These are phyloP conservation scores for Laupala kohalensis DNA, from an alignment of 1,140 invertebrate species.

Conservation along the genomic window DNA sequence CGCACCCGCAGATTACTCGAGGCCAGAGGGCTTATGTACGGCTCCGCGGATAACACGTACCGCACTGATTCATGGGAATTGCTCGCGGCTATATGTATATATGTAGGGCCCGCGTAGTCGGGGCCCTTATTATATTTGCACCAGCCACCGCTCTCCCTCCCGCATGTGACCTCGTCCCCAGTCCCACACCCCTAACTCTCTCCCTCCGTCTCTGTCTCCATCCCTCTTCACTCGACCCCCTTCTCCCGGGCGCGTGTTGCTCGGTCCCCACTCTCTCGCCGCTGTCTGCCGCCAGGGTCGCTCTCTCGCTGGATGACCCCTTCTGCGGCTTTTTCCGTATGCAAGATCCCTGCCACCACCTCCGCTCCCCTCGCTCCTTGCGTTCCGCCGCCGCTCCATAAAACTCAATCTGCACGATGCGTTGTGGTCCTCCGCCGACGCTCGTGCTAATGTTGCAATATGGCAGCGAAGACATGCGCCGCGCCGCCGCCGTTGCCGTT, in stretches of 20 bases:
- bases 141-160: background rate
- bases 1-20: constrained; percentile 12
- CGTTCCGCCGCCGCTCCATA: background rate
- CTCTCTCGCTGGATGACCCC: background rate
- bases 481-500: background rate
- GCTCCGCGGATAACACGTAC: background rate
- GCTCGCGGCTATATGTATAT: constrained; percentile 1
- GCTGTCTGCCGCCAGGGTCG: no score
- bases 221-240: background rate
- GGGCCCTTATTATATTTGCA: background rate
- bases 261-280: no score
- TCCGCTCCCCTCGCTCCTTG: no score
- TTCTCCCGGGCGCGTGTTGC: no score
- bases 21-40: background rate
- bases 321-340: background rate
- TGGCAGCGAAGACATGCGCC: background rate
- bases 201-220: background rate
- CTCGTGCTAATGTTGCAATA: background rate
- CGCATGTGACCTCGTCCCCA: no score
- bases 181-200: no score
- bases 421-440: background rate
- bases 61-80: constrained; percentile 10
- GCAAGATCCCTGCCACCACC: no score
- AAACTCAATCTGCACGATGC: background rate
- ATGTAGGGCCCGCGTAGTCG: background rate